Evolutionary conservation across 2,797 vertebrate species (phyloP), one percentile per base, ranked within the genome.

Genomic region (Sebastes melanostomus): DNA sequence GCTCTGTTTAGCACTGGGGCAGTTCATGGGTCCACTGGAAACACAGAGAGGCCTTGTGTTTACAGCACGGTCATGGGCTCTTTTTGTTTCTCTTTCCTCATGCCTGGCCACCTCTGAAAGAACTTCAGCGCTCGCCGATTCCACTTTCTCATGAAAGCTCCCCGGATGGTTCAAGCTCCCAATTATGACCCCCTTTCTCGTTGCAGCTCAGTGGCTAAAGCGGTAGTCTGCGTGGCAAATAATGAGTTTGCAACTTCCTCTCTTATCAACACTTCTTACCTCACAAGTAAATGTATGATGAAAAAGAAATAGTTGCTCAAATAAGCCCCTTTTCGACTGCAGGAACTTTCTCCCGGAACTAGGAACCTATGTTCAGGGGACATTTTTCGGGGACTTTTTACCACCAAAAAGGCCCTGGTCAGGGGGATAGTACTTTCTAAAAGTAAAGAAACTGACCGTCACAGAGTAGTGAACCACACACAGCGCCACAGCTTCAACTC

Each of bases 101-200:
- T 42, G 95, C 91, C 81, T 88, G 87, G 85, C 81, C 88, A 92
- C 86, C 83, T 91, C 86, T 85, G 50, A 95, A 94, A 89, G 91
- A 92, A 78, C 86, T 60, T 66, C 83, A 8, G 82, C 67, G 80
- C 80, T 75, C 59, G 89, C 92, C 81, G 84, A 81, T 86, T 84
- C 76, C 86, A 68, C 56, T 86, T 77, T 73, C 88, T 86, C 73
- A 87, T 89, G 80, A 88, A 75, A 78, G 88, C 78, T 78, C 87
- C 88, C 20, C 79, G 85, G 85, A 83, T 42, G 72, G 92, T 84
- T 42, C 73, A 89, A 86, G 74, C 82, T 90, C 36, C 55, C 85
- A 75, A 81, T 67, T 65, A 61, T 54, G 83, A 89, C 81, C 62
- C 55, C 56, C 82, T 86, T 67, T 81, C 82, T 89, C 59, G 71